These are phyloP conservation scores for Melospiza melodia DNA, from an alignment of 2,113 vertebrate species.

Conservation along the genomic window DNA sequence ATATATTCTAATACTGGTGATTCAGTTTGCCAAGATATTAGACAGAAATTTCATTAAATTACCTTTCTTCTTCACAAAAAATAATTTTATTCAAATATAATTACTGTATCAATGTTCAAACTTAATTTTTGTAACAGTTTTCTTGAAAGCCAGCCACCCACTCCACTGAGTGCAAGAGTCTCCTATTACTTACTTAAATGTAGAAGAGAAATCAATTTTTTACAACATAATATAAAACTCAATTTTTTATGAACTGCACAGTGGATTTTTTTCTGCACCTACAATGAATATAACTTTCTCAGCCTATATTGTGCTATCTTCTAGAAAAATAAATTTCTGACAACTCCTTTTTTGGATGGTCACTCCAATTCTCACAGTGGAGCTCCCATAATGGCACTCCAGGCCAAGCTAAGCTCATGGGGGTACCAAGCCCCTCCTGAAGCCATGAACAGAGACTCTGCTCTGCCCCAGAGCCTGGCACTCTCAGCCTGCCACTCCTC, in stretches of 20 bases:
- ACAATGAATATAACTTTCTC: background rate
- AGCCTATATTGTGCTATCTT: background rate
- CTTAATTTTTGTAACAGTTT: constrained; percentile 39
- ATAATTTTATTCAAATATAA: constrained; percentile 46
- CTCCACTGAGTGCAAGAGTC: background rate
- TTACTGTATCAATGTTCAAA: constrained; percentile 34
- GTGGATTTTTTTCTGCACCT: background rate
- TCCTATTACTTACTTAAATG: background rate
- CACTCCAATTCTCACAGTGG: background rate
- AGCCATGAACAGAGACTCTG: background rate
- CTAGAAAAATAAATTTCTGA: background rate
- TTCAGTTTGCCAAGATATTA: constrained; percentile 34
- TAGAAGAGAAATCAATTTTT: background rate
- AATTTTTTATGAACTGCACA: background rate
- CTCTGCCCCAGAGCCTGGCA: background rate
- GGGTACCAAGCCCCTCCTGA: background rate
- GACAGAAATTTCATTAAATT: background rate
- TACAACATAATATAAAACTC: background rate
- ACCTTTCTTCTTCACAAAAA: constrained; percentile 9
- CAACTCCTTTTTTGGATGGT: background rate
- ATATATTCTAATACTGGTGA: constrained; percentile 8
- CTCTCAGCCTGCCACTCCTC: background rate
- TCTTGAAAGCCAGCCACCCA: constrained; percentile 32
- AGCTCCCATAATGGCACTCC: background rate
- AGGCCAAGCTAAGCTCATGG: accelerated